Percentiles rank a stretch among this genome's conserved stretches.
Evolutionary conservation across 1,140 invertebrate species (phyloP).

Genomic region (Atta cephalotes): DNA sequence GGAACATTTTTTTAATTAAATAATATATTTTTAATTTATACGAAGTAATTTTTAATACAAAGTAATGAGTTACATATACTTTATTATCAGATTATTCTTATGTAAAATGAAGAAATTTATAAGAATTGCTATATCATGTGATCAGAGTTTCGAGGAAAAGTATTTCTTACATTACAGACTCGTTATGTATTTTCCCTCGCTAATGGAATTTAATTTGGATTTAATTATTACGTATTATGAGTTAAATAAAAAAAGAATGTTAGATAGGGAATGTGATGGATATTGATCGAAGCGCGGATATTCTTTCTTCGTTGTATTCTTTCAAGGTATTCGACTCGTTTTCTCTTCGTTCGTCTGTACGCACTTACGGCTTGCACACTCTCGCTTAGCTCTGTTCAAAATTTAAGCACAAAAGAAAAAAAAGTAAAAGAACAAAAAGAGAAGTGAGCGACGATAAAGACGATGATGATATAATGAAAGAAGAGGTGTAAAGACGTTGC

Average conservation of each 20-base stretch:
- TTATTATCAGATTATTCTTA: not conserved
- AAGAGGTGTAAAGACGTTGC: constrained; percentile 19
- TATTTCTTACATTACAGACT: constrained; percentile 24
- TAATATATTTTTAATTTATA: not conserved
- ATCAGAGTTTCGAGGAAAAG: constrained; percentile 23
- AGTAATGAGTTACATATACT: not conserved
- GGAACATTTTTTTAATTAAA: not conserved
- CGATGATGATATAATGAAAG: constrained; percentile 14
- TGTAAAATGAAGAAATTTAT: not conserved
- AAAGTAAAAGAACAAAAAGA: constrained; percentile 5
- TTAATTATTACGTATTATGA: constrained; percentile 43
- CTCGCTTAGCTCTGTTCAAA: constrained; percentile 46
- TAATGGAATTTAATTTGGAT: constrained; percentile 45
- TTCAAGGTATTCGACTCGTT: constrained; percentile 51
- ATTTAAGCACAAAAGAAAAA: not conserved
- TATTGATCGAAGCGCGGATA: not conserved
- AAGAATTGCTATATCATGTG: not conserved
- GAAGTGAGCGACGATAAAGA: constrained; percentile 1
- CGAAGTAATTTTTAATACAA: not conserved
- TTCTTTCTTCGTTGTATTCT: constrained; percentile 55
- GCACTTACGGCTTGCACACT: constrained; percentile 48
- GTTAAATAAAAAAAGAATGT: not conserved
- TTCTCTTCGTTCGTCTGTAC: constrained; percentile 48
- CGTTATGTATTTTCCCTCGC: constrained; percentile 19
- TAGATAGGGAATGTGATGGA: not conserved